Conservation (phyloP, 2,888 invertebrate genomes). For the Luffia ferchaultella region DNA sequence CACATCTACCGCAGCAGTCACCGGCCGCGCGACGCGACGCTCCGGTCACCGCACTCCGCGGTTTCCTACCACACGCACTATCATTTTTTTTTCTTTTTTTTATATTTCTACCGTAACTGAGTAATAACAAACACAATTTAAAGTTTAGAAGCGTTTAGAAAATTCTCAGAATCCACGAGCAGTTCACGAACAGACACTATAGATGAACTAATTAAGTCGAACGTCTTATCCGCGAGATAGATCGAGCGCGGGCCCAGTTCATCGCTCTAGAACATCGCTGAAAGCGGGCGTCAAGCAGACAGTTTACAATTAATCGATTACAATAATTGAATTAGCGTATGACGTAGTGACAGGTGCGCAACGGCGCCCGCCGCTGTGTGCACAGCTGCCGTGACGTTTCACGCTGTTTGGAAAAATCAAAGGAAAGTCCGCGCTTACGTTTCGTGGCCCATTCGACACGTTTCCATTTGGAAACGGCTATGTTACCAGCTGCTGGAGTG, state of each 20-base stretch:
- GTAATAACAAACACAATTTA: too few relatives aligned
- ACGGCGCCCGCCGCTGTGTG: conserved; percentile 33
- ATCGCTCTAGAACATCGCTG: conserved; percentile 27
- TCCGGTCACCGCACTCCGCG: neutral
- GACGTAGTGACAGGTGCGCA: conserved; percentile 56
- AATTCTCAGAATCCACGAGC: too few relatives aligned
- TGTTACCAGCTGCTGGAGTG: conserved; percentile 30
- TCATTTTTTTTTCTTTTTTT: too few relatives aligned
- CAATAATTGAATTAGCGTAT: conserved; percentile 45
- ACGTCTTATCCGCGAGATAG: too few relatives aligned
- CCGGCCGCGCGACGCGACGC: neutral
- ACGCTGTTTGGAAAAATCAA: conserved; percentile 48
- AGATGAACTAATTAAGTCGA: too few relatives aligned
- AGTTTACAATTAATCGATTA: conserved; percentile 52
- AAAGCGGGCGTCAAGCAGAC: conserved; percentile 34
- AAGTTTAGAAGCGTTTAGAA: too few relatives aligned
- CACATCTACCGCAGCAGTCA: neutral
- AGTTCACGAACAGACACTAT: too few relatives aligned
- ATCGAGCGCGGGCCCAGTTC: neutral
- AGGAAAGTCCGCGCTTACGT: conserved; percentile 38
- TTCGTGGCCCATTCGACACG: conserved; percentile 25
- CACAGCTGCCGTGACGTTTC: conserved; percentile 41
- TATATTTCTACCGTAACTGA: too few relatives aligned
- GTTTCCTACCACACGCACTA: too few relatives aligned
- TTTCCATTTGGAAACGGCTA: conserved; percentile 40